A percentile compares a stretch with the other conserved stretches of the same genome.
phyloP scores from a whole-genome alignment of 1,140 invertebrate species.

The Antheraea mylitta region DNA sequence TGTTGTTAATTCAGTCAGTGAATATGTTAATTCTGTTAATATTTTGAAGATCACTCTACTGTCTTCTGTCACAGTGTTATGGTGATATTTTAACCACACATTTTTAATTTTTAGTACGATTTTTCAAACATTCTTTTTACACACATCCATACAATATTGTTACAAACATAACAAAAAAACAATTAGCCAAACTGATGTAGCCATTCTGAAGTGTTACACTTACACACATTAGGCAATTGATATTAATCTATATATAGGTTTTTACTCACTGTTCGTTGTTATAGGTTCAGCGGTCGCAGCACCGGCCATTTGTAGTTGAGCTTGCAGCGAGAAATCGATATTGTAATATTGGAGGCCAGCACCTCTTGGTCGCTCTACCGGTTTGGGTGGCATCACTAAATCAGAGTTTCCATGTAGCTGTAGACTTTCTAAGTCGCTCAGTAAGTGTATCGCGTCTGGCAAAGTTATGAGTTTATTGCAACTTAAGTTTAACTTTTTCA shows the following conservation, averaged over 20 bases:
- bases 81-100: too few species aligned
- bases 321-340: slow-evolving; percentile 98
- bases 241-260: background rate
- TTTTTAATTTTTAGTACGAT: too few species aligned
- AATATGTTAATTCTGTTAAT: too few species aligned
- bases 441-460: slow-evolving; percentile 97
- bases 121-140: too few species aligned
- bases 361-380: slow-evolving; percentile 87
- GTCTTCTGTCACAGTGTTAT: too few species aligned
- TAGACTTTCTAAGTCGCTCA: slow-evolving; percentile 93
- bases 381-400: slow-evolving; percentile 98
- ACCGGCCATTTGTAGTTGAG: slow-evolving; percentile 95
- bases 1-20: too few species aligned
- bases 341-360: slow-evolving; percentile 98
- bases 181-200: too few species aligned
- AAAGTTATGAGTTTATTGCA: slow-evolving; percentile 97
- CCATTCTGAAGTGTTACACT: too few species aligned
- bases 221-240: background rate
- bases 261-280: slow-evolving; percentile 81
- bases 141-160: too few species aligned
- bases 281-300: slow-evolving; percentile 89
- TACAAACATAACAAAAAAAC: too few species aligned
- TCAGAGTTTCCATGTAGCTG: slow-evolving; percentile 97
- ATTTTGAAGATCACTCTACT: too few species aligned
- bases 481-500: slow-evolving; percentile 96